Base-by-base conservation (phyloP, 2,888 invertebrate species). In the Drosophila meridiana region DNA sequence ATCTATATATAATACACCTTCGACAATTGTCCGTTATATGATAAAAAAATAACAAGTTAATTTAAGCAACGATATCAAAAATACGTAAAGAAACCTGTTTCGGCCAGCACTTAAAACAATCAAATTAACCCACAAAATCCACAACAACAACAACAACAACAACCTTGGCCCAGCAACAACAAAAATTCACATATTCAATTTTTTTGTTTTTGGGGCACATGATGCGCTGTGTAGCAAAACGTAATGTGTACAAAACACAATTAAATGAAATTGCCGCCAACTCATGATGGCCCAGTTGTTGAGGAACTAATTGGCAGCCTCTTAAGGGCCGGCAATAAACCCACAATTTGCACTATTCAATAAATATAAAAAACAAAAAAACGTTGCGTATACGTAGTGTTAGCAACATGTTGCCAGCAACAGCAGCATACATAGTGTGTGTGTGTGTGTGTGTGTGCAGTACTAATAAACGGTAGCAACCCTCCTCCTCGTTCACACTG, bases 51-150 rank as follows among this genome's bases (percentile, higher is more conserved):
- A n/a, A 48, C 38, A 53, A 34, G 30, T 59, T 69, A 32, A 75
- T 55, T 78, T 52, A 38, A 69, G 45, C 61, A 65, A 20, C 58
- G 58, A 59, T 48, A 47, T 36, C 55, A 59, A 48, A 68, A 9
- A 32, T 26, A 48, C 75, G 84, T 79, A 53, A 69, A 32, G 55
- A 86, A 83, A 83, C 82, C 76, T 66, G 82, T 79, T 87, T 83
- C 59, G 53, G 69, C 50, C 63, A 30, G 47, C 62, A 68, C 62
- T 70, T 64, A 48, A 73, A 86, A 80, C 66, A 73, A 68, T 68
- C 69, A 68, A 67, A 76, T 73, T 79, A 87, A 87, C 88, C 80
- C 68, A 82, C 73, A 78, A 81, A 71, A 67, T 50, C 30, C 28
- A 65, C 52, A 56, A 45, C 43, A 52, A 42, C 53, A 70, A 68